Conservation (phyloP, 2,797 vertebrate genomes). For the Ceyx erithaca region DNA sequence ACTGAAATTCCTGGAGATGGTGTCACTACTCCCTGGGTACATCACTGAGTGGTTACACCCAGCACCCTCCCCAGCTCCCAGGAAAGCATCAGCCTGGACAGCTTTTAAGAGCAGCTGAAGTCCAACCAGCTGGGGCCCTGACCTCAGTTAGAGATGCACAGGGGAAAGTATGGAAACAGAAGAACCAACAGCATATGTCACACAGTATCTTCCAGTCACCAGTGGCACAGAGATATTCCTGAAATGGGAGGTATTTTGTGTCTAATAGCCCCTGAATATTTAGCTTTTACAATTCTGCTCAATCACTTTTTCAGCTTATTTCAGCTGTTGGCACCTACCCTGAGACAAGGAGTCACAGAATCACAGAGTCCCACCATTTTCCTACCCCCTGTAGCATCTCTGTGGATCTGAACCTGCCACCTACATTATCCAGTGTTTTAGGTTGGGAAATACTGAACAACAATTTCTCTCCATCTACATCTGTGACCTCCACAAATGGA, state of each 20-base stretch:
- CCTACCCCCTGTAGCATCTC: neutral
- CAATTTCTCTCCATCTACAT: neutral
- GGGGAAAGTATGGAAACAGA: neutral
- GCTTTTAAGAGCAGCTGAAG: neutral
- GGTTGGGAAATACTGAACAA: neutral
- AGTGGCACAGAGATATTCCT: neutral
- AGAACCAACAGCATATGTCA: neutral
- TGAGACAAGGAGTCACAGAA: neutral
- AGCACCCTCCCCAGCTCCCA: neutral
- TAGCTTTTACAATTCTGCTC: neutral
- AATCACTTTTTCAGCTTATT: neutral
- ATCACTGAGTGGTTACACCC: neutral
- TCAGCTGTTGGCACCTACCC: neutral
- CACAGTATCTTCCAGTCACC: neutral
- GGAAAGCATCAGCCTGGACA: neutral
- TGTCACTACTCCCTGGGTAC: neutral
- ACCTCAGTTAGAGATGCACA: neutral
- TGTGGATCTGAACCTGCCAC: neutral
- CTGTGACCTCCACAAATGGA: neutral
- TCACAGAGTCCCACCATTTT: neutral
- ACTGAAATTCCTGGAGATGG: neutral
- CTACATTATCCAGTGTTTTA: neutral
- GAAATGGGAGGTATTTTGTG: neutral
- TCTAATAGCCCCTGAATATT: neutral
- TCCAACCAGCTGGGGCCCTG: neutral